Evolutionary conservation across 1,140 invertebrate genomes (phyloP), one percentile per base, ranked within the genome.

Genomic region (Drosophila tani): DNA sequence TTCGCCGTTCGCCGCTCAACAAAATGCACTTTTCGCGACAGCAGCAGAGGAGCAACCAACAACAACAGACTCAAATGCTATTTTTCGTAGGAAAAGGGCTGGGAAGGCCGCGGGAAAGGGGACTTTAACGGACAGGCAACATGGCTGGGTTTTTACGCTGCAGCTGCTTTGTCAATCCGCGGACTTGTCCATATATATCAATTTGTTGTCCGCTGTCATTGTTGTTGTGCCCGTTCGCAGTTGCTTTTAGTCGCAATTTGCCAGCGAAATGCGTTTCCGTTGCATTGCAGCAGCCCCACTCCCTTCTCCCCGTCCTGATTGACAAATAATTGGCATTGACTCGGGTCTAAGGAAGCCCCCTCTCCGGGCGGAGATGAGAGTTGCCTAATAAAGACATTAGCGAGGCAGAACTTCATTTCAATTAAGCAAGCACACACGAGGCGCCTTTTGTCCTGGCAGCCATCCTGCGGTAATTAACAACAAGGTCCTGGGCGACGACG

Each of bases 121-220:
- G 15, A 24, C 46, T 58, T 41, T 68, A 74, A 67, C 46, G 62
- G 83, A 88, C 81, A 88, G 77, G 73, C 76, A 67, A 87, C 83
- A 87, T 83, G 84, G 71, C 60, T 67, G 81, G 76, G 76, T 79
- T 83, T 88, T 83, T 83, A 80, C 68, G 73, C 65, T 88, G 84
- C 77, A 78, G 77, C 81, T 84, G 84, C 81, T 87, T 87, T 88
- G 83, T 87, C 83, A 87, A 87, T 83, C 80, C 84, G 81, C 76
- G 77, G 84, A 83, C 81, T 88, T 76, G 64, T 69, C 69, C 83
- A 86, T 83, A 87, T 87, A 87, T 88, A 87, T 87, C 84, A 87
- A 87, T 87, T 87, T 87, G 84, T 87, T 87, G 84, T 88, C 59
- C 81, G 60, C 45, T 74, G 50, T 29, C 81, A 74, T 56, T 75